These are phyloP conservation scores for Oreortyx pictus DNA, from an alignment of 2,797 vertebrate genomes.

Conservation along the genomic window DNA sequence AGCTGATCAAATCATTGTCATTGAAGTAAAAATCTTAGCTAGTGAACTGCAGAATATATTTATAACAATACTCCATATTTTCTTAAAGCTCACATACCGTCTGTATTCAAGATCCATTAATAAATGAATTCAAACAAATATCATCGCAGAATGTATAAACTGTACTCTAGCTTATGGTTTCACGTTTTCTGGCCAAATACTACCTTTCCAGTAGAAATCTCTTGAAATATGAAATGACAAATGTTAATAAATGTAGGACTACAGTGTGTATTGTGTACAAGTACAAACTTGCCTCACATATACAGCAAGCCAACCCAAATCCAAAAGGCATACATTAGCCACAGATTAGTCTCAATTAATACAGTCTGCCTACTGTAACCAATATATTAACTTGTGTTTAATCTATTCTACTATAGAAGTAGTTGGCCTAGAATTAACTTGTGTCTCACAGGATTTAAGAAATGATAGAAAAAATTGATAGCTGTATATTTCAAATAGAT, in stretches of 20 bases:
- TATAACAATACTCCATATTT: background rate
- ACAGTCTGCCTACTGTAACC: background rate
- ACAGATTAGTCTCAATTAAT: background rate
- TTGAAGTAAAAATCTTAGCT: background rate
- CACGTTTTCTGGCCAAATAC: background rate
- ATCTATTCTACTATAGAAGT: background rate
- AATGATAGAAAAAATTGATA: background rate
- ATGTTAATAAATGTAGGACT: background rate
- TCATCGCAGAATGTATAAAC: background rate
- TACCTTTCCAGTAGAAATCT: background rate
- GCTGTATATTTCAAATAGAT: background rate
- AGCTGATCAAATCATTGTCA: background rate
- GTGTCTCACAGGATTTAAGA: background rate
- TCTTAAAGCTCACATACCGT: background rate
- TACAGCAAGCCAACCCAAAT: background rate
- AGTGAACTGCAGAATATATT: background rate
- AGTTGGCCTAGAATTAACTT: background rate
- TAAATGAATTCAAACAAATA: background rate
- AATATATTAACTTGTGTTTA: background rate
- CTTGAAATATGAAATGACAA: background rate
- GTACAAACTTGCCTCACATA: background rate
- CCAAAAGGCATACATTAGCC: slow-evolving; percentile 14
- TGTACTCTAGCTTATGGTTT: background rate
- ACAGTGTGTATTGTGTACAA: background rate
- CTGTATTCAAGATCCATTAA: background rate